These are phyloP conservation scores for Xyrauchen texanus DNA, from an alignment of 2,113 vertebrate genomes.

Conservation along the genomic window DNA sequence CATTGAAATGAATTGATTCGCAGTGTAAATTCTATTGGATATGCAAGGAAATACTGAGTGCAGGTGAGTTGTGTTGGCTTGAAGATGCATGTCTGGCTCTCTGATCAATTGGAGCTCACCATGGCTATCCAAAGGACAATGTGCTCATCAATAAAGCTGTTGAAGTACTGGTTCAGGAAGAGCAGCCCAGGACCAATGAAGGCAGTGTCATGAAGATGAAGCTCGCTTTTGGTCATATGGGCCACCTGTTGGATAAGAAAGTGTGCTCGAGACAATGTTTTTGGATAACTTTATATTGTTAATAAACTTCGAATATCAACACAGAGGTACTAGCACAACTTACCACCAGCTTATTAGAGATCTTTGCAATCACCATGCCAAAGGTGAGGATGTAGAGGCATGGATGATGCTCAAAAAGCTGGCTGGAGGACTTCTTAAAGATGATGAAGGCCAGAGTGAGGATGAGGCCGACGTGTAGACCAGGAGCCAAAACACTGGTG, in stretches of 20 bases:
- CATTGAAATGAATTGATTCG: no score
- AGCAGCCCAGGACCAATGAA: constrained; percentile 93
- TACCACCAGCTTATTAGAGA: constrained; percentile 96
- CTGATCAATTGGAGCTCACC: constrained; percentile 70
- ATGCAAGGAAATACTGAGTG: no score
- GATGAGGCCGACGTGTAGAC: constrained; percentile 88
- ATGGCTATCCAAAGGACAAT: constrained; percentile 90
- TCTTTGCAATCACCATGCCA: constrained; percentile 90
- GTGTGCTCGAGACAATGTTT: background rate
- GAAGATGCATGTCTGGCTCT: no score
- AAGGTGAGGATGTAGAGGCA: constrained; percentile 92
- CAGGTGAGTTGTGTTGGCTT: no score
- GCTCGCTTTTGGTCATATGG: constrained; percentile 97
- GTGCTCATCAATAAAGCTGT: constrained; percentile 91
- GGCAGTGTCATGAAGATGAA: constrained; percentile 89
- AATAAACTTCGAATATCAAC: background rate
- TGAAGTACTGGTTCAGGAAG: constrained; percentile 97
- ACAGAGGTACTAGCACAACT: constrained; percentile 39
- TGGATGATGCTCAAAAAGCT: constrained; percentile 89
- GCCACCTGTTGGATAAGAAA: constrained; percentile 75
- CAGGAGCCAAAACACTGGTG: constrained; percentile 93
- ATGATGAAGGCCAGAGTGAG: constrained; percentile 89
- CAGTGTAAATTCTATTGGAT: no score
- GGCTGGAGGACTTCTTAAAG: constrained; percentile 92
- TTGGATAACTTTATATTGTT: background rate